Conservation (phyloP, 1,140 invertebrate genomes). For the Diorhabda sublineata region DNA sequence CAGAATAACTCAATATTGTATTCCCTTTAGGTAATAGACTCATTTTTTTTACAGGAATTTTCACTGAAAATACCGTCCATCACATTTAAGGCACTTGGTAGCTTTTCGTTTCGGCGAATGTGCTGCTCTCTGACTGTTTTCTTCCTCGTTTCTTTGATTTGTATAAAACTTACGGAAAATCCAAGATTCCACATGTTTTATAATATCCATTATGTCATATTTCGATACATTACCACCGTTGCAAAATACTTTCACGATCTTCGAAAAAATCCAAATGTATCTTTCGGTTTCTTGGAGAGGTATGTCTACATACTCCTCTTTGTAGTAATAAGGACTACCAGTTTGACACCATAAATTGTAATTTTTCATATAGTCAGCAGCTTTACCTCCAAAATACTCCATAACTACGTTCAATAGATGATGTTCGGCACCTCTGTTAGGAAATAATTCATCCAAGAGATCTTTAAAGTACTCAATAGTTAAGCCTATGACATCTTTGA, state of each 20-base stretch:
- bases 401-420: conserved; percentile 21
- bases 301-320: conserved; percentile 18
- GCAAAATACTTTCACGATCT: conserved; percentile 19
- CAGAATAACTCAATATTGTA: no score
- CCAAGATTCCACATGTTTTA: not conserved
- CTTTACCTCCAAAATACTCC: conserved; percentile 22
- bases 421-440: conserved; percentile 11
- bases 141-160: not conserved
- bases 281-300: conserved; percentile 15
- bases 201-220: not conserved
- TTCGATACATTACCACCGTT: not conserved
- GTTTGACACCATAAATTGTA: conserved; percentile 24
- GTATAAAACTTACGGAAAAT: not conserved
- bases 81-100: no score
- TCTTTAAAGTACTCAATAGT: not conserved
- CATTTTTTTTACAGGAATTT: no score
- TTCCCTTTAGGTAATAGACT: no score
- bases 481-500: conserved; percentile 2
- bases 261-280: conserved; percentile 24
- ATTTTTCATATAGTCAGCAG: conserved; percentile 16
- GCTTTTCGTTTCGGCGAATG: not conserved
- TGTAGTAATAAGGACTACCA: conserved; percentile 13
- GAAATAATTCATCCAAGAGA: conserved; percentile 17
- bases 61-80: no score
- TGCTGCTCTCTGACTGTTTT: not conserved